Conservation (phyloP, 1,140 invertebrate genomes). For the Scaptomyza graminum region DNA sequence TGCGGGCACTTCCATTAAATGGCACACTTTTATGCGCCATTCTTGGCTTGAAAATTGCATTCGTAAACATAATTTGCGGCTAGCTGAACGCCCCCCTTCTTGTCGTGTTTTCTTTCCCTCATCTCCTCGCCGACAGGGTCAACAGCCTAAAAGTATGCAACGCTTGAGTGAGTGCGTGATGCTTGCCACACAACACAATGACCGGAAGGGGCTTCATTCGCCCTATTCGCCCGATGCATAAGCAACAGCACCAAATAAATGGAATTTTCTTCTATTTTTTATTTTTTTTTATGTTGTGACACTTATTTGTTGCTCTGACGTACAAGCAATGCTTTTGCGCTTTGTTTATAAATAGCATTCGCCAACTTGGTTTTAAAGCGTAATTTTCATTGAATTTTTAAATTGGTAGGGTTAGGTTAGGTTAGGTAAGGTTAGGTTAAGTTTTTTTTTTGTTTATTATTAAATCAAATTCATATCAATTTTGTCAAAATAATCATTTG, state of each 20-base stretch:
- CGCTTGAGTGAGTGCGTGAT: slow-evolving; percentile 54
- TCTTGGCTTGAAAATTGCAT: slow-evolving; percentile 51
- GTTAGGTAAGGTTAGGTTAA: too few relatives aligned
- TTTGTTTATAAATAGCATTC: too few relatives aligned
- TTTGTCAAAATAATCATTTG: not conserved
- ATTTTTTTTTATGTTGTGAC: slow-evolving; percentile 12
- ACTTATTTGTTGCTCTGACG: slow-evolving; percentile 15
- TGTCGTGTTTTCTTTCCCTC: not conserved
- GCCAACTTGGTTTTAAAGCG: not conserved
- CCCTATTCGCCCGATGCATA: slow-evolving; percentile 4
- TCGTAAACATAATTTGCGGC: slow-evolving; percentile 48
- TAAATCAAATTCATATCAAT: too few relatives aligned
- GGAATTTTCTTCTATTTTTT: not conserved
- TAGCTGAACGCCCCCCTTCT: not conserved
- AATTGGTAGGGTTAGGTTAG: too few relatives aligned
- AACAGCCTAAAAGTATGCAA: slow-evolving; percentile 76
- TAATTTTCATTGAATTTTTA: not conserved
- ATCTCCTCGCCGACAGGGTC: slow-evolving; percentile 41
- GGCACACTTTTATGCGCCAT: slow-evolving; percentile 29
- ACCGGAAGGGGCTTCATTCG: slow-evolving; percentile 36
- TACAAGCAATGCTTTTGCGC: too few relatives aligned
- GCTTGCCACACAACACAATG: slow-evolving; percentile 39
- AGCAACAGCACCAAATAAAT: slow-evolving; percentile 9
- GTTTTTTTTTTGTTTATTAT: too few relatives aligned
- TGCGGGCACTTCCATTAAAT: slow-evolving; percentile 32